Percentiles rank a stretch among this genome's conserved stretches.
phyloP scores from a whole-genome alignment of 1,140 invertebrate genomes.

The Philotrypesis tridentata region DNA sequence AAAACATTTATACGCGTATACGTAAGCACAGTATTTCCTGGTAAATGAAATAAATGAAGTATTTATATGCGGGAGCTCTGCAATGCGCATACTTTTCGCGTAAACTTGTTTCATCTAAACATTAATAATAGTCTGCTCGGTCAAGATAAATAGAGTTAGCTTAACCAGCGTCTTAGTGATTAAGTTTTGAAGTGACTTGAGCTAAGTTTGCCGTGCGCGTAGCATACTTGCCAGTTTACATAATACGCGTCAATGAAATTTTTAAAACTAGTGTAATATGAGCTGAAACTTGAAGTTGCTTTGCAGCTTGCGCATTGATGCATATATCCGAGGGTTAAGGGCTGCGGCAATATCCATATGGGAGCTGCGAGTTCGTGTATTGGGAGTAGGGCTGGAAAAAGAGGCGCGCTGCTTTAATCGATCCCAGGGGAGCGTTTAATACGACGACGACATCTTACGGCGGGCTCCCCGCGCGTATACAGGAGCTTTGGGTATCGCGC shows the following conservation, averaged over 20 bases:
- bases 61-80: no score
- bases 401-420: slow-evolving; percentile 3
- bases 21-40: no score
- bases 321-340: no score
- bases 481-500: not conserved
- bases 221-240: not conserved
- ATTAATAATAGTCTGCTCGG: not conserved
- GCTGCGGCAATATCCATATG: no score
- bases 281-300: no score
- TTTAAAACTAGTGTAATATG: not conserved
- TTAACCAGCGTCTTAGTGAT: not conserved
- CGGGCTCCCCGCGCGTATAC: not conserved
- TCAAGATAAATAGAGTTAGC: not conserved
- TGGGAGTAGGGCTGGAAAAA: not conserved
- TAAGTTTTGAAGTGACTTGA: not conserved
- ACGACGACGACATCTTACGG: not conserved
- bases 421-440: slow-evolving; percentile 26
- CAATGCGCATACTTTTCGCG: no score
- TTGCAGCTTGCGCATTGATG: no score
- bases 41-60: no score
- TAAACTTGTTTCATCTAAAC: not conserved
- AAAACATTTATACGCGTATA: no score
- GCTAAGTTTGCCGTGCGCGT: not conserved
- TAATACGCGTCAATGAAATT: not conserved
- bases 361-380: no score